A percentile compares a stretch with the other conserved stretches of the same genome.
Evolutionary conservation across 2,113 vertebrate genomes (phyloP).

Genomic region (Lepus europaeus): DNA sequence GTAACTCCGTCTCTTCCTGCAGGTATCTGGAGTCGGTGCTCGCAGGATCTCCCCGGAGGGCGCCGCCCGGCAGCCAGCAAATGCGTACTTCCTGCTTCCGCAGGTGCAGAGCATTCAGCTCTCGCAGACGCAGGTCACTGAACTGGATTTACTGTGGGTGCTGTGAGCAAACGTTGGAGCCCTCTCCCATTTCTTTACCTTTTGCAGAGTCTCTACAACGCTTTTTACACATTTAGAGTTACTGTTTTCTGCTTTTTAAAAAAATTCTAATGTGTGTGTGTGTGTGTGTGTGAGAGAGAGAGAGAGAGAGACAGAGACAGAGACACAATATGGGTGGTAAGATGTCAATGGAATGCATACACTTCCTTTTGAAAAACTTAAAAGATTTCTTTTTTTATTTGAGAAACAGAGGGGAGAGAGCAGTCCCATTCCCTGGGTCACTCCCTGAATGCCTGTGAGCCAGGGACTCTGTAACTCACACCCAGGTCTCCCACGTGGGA

Average conservation of each 20-base stretch:
- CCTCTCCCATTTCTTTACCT: neutral
- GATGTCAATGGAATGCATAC: neutral
- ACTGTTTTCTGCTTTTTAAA: neutral
- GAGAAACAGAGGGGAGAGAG: too few relatives aligned
- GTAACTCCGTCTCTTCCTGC: neutral
- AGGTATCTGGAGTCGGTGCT: conserved; percentile 96
- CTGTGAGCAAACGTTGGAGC: neutral
- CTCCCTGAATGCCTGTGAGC: too few relatives aligned
- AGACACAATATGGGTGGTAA: neutral
- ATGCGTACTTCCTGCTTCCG: conserved; percentile 92
- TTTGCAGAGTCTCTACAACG: neutral
- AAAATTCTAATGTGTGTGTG: neutral
- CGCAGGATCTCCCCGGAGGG: conserved; percentile 87
- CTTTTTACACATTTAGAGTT: neutral
- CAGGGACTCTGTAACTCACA: neutral
- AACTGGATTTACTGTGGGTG: neutral
- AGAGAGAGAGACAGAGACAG: too few relatives aligned
- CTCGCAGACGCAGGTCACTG: conserved; percentile 94
- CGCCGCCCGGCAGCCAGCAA: conserved; percentile 88
- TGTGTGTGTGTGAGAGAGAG: too few relatives aligned
- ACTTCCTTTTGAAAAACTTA: neutral
- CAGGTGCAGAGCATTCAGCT: conserved; percentile 95
- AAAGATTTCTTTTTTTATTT: too few relatives aligned
- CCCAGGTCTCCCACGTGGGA: neutral
- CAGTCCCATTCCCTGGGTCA: too few relatives aligned